Base-by-base conservation (phyloP, 1,140 invertebrate genomes). In the Babylonia areolata region DNA sequence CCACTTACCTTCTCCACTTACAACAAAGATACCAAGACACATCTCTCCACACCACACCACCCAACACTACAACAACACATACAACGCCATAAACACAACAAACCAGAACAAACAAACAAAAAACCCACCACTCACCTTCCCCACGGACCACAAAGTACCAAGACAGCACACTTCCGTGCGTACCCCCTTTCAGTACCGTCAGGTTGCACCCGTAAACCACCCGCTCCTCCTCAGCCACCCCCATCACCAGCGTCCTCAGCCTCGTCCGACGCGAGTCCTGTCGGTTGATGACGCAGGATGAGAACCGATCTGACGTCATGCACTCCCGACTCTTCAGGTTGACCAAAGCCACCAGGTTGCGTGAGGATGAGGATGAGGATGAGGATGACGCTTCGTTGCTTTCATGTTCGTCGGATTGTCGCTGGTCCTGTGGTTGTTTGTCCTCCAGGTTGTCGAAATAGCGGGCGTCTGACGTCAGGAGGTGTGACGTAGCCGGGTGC, bases 181-280 rank as follows among this genome's bases (percentile, higher is more conserved):
- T 37, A 33, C 85, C 58, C 39, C 71, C 85, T n/a, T 75, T 79
- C 20, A 31, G 33, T 17, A 31, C 28, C 78, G 46, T 31, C 78
- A 35, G n/a, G 28, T 82, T 58, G 20, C 81, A 87, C 28, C 33
- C 69, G 15, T 37, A 73, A 28, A 20, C 82, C 54, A 54, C 33
- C 51, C n/a, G 39, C n/a, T 64, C 28, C 33, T 73, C 40, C 15
- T 40, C 81, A 0, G 15, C 82, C 33, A 28, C 2, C 86, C 17
- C 71, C 58, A 64, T 5, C 58, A 64, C 58, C 58, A 64, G 28
- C 12, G 58, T 64, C 58, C 6, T 64, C 58, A 86, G 33, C 15
- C 80, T 51, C 64, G 83, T 33, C 42, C 71, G 35, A 17, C 82
- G 54, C 33, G 17, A 28, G 33, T n/a, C 12, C 58, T 0, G 31